Conservation (phyloP, 2,888 invertebrate species). For the Pilophorus perplexus region DNA sequence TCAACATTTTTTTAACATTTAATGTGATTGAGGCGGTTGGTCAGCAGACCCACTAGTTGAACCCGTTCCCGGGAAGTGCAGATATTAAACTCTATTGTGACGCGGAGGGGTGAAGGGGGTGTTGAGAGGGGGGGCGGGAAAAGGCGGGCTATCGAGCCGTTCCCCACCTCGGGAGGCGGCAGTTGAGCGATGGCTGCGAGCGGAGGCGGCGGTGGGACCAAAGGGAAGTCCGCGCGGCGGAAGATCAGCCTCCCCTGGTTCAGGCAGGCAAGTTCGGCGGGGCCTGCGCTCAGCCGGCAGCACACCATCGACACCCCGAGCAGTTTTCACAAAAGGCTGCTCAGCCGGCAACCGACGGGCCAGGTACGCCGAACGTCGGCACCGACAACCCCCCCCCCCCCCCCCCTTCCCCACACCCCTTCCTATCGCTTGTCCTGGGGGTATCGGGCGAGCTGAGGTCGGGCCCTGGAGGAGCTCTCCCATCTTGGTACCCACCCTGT, state of each 20-base stretch:
- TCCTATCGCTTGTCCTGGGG: neutral
- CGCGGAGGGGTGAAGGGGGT: constrained; percentile 44
- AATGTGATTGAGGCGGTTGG: no score
- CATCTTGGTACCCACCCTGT: neutral
- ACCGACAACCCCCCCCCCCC: neutral
- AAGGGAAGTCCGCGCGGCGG: constrained; percentile 57
- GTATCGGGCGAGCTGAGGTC: no score
- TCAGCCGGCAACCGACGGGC: constrained; percentile 63
- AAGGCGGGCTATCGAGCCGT: constrained; percentile 35
- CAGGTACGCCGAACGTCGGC: constrained; percentile 32
- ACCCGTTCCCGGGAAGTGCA: constrained; percentile 17
- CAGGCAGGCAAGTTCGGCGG: constrained; percentile 71
- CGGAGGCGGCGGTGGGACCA: constrained; percentile 42
- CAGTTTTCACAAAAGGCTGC: constrained; percentile 74
- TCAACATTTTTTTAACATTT: no score
- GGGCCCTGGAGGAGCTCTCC: no score
- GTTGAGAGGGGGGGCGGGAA: constrained; percentile 17
- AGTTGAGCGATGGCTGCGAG: constrained; percentile 53
- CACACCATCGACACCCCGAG: constrained; percentile 89
- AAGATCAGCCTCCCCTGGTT: constrained; percentile 91
- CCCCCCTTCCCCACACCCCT: neutral
- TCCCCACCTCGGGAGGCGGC: constrained; percentile 49
- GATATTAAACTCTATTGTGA: constrained; percentile 49
- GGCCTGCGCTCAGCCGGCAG: constrained; percentile 77
- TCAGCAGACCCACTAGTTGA: no score